Conservation (phyloP, 2,797 vertebrate species). For the Sebastes minor region DNA sequence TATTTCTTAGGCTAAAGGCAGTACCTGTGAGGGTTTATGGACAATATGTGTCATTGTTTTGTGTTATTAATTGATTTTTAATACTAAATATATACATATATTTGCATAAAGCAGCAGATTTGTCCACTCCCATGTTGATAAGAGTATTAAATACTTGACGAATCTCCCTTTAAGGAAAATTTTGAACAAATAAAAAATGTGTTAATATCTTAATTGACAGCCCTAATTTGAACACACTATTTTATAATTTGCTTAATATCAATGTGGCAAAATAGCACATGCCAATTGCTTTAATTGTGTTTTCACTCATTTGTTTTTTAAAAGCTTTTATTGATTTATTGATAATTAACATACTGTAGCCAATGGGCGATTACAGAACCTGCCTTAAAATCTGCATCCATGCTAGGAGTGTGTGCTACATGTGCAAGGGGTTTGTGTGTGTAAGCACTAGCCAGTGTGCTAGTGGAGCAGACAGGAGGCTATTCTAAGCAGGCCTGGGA, state of each 20-base stretch:
- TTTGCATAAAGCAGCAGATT: too few relatives aligned
- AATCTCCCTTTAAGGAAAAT: too few relatives aligned
- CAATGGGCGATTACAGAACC: background rate
- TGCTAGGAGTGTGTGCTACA: background rate
- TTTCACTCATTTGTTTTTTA: background rate
- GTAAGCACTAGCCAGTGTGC: conserved; percentile 56
- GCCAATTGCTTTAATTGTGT: background rate
- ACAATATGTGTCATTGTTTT: too few relatives aligned
- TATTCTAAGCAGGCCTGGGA: conserved; percentile 76
- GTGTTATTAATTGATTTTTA: too few relatives aligned
- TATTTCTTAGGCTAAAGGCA: too few relatives aligned
- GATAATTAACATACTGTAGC: background rate
- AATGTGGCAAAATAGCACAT: background rate
- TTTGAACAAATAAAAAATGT: too few relatives aligned
- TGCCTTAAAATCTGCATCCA: background rate
- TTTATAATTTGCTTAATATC: background rate
- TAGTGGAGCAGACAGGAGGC: conserved; percentile 66
- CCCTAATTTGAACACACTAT: background rate
- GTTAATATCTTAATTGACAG: too few relatives aligned
- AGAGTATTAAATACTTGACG: too few relatives aligned
- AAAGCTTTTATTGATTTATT: background rate
- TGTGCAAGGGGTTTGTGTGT: background rate
- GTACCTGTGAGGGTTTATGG: too few relatives aligned
- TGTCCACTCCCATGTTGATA: too few relatives aligned
- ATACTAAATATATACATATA: too few relatives aligned